These are phyloP conservation scores for Danio jaintianensis DNA, from an alignment of 2,797 vertebrate species.

Conservation along the genomic window DNA sequence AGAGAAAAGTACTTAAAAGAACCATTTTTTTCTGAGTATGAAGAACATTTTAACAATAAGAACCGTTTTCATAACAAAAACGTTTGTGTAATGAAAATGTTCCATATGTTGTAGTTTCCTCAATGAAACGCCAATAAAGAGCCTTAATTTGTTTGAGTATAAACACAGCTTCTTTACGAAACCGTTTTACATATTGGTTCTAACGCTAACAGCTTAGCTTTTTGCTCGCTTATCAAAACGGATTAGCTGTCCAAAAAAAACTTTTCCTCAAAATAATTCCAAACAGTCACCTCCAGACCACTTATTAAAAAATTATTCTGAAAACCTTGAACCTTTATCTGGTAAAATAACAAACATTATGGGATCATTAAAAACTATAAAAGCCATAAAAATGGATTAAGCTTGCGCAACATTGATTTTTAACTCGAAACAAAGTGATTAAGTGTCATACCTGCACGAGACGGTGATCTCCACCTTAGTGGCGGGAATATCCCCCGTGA, in stretches of 20 bases:
- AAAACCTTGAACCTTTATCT: neutral
- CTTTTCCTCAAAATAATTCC: neutral
- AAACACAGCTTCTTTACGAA: too few species aligned
- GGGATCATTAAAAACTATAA: neutral
- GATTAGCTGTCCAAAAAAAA: neutral
- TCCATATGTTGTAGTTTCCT: too few species aligned
- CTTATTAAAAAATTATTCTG: too few species aligned
- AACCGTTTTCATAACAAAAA: too few species aligned
- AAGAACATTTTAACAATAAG: too few species aligned
- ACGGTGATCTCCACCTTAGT: slow-evolving; percentile 97
- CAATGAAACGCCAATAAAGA: too few species aligned
- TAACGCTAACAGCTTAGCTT: neutral
- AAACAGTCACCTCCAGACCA: neutral
- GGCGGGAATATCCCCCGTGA: slow-evolving; percentile 88
- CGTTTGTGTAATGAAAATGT: too few species aligned
- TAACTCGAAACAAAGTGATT: neutral
- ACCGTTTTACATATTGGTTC: too few species aligned
- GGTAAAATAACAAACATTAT: neutral
- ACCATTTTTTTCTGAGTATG: too few species aligned
- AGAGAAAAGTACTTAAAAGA: too few species aligned
- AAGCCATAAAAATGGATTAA: too few species aligned
- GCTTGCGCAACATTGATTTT: neutral
- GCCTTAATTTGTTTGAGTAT: too few species aligned
- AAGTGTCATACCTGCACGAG: slow-evolving; percentile 87
- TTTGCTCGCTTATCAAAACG: neutral